These are phyloP conservation scores for Silurus aristotelis DNA, from an alignment of 2,797 vertebrate genomes.

Conservation along the genomic window DNA sequence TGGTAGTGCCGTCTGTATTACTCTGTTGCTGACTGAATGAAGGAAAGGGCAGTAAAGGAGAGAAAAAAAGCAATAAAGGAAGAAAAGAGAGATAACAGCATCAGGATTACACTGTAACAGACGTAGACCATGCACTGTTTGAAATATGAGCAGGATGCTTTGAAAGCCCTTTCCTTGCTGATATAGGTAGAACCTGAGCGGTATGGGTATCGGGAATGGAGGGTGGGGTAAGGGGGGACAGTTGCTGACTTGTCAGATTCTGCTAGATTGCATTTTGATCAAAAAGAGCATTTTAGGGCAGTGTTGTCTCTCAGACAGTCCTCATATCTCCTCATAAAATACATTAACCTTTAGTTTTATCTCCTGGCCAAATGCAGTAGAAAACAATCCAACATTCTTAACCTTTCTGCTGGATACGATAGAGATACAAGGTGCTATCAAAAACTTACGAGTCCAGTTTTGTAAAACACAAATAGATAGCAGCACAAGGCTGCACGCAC, in stretches of 20 bases:
- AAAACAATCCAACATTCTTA: not conserved
- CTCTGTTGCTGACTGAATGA: not conserved
- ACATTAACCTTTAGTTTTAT: not conserved
- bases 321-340: not conserved
- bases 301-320: not conserved
- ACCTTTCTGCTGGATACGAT: not conserved
- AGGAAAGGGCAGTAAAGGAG: not conserved
- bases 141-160: not conserved
- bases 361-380: conserved; percentile 9
- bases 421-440: not conserved
- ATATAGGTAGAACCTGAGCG: not conserved
- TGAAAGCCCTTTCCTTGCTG: not conserved
- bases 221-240: too few relatives aligned
- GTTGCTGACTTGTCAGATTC: not conserved
- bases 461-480: too few relatives aligned
- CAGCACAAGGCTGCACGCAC: too few relatives aligned
- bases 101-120: not conserved
- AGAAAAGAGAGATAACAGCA: not conserved
- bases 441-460: too few relatives aligned
- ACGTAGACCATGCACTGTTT: not conserved
- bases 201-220: too few relatives aligned
- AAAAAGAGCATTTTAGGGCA: not conserved
- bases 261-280: not conserved
- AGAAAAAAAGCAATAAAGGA: not conserved
- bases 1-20: not conserved